Evolutionary conservation across 92 coral and sea anemone species (phyloP).

Genomic region (Phenganax stokvisi): DNA sequence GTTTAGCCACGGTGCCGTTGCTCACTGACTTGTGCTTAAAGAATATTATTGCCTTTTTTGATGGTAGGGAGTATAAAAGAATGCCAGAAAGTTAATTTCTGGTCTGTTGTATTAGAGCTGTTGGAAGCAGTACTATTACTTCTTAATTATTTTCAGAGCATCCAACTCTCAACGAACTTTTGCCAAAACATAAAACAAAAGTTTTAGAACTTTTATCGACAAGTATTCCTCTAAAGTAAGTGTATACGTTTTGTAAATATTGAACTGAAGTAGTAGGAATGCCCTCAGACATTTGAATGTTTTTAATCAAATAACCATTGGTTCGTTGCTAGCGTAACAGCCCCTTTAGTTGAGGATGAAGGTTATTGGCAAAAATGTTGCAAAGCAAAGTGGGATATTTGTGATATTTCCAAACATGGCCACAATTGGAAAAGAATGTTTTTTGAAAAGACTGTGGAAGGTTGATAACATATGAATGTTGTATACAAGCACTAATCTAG

Average conservation of each 20-base stretch:
- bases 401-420: slow-evolving; percentile 83
- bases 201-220: slow-evolving; percentile 87
- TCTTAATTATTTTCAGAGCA: slow-evolving; percentile 49
- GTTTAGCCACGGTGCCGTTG: slow-evolving; percentile 93
- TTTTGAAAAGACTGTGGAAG: slow-evolving; percentile 95
- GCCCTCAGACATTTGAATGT: background rate
- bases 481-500: background rate
- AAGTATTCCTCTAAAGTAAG: slow-evolving; percentile 89
- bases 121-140: background rate
- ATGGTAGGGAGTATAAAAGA: slow-evolving; percentile 53
- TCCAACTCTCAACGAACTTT: slow-evolving; percentile 80
- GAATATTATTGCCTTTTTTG: slow-evolving; percentile 76
- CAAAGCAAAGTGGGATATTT: slow-evolving; percentile 93
- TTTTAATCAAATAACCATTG: background rate
- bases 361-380: slow-evolving; percentile 96
- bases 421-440: slow-evolving; percentile 98
- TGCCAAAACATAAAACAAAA: slow-evolving; percentile 86
- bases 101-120: background rate
- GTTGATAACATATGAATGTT: slow-evolving; percentile 33
- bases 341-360: slow-evolving; percentile 83
- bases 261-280: no score
- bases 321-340: slow-evolving; percentile 64
- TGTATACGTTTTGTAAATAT: background rate
- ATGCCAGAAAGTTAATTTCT: background rate
- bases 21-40: slow-evolving; percentile 92